Percentiles rank a stretch among this genome's conserved stretches.
phyloP scores from a whole-genome alignment of 2,113 vertebrate species.

The Heteronetta atricapilla region DNA sequence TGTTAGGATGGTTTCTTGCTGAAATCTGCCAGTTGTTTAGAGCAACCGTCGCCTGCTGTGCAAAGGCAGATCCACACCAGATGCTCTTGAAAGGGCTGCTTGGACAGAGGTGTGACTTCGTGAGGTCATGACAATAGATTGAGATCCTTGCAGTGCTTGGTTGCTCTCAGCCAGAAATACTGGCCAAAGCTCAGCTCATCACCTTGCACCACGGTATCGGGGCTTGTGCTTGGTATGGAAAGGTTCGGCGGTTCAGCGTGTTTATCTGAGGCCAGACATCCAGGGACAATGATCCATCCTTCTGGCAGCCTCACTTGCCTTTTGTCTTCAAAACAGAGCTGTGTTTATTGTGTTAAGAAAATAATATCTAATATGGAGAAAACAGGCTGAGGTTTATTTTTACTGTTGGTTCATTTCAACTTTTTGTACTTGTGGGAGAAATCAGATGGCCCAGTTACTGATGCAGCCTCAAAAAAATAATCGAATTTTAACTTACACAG shows the following conservation, averaged over 20 bases:
- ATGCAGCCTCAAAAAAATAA: background rate
- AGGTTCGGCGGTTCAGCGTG: background rate
- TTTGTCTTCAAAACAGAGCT: background rate
- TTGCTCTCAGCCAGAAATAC: background rate
- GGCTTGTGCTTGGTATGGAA: background rate
- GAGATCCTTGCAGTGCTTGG: background rate
- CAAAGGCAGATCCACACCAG: background rate
- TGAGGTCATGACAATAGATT: background rate
- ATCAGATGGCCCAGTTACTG: conserved; percentile 20
- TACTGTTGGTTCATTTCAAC: background rate
- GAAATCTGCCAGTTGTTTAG: background rate
- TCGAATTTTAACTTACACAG: background rate
- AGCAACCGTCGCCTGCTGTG: background rate
- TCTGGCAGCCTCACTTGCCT: background rate
- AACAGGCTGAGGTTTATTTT: background rate
- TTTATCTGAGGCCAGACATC: background rate
- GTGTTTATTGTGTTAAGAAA: background rate
- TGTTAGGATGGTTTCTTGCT: background rate
- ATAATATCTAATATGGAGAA: background rate
- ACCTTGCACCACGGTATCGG: accelerated
- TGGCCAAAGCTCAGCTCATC: background rate
- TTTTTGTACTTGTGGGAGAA: background rate
- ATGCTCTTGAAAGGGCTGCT: background rate
- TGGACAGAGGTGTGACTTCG: background rate
- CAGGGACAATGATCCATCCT: background rate